Conservation (phyloP, 2,113 vertebrate genomes). For the Mystacornis crossleyi region DNA sequence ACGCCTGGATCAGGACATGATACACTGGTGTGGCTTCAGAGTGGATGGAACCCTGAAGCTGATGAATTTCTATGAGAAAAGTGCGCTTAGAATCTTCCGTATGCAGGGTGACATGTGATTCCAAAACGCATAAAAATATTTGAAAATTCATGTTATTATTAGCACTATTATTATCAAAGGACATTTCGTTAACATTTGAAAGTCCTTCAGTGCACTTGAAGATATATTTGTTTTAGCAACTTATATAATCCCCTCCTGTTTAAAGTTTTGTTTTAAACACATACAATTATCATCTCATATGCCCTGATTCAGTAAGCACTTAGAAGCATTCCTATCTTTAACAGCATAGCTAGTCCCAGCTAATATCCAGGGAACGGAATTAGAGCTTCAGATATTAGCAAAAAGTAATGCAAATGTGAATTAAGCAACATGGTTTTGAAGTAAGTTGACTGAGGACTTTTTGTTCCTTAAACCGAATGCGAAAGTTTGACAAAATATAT, state of each 20-base stretch:
- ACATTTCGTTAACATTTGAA: constrained; percentile 50
- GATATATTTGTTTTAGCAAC: constrained; percentile 61
- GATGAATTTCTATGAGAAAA: not conserved
- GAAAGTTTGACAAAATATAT: not conserved
- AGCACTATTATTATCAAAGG: constrained; percentile 47
- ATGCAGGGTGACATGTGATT: not conserved
- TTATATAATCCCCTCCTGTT: constrained; percentile 59
- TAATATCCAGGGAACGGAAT: constrained; percentile 64
- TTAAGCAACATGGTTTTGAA: constrained; percentile 62
- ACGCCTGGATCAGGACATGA: fast-evolving
- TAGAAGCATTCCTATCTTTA: constrained; percentile 66
- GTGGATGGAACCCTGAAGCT: not conserved
- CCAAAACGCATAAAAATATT: not conserved
- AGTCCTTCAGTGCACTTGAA: constrained; percentile 55
- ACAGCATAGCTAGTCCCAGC: constrained; percentile 45
- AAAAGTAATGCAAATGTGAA: constrained; percentile 69
- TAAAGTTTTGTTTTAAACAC: constrained; percentile 69
- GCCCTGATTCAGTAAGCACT: constrained; percentile 54
- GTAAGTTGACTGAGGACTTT: constrained; percentile 57
- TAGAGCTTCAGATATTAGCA: constrained; percentile 69
- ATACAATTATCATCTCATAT: constrained; percentile 58
- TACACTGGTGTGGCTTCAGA: not conserved
- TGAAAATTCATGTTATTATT: constrained; percentile 29
- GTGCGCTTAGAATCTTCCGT: not conserved
- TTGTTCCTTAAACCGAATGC: not conserved